Evolutionary conservation across 2,797 vertebrate species (phyloP), one percentile per base, ranked within the genome.

Genomic region (Echiichthys vipera): DNA sequence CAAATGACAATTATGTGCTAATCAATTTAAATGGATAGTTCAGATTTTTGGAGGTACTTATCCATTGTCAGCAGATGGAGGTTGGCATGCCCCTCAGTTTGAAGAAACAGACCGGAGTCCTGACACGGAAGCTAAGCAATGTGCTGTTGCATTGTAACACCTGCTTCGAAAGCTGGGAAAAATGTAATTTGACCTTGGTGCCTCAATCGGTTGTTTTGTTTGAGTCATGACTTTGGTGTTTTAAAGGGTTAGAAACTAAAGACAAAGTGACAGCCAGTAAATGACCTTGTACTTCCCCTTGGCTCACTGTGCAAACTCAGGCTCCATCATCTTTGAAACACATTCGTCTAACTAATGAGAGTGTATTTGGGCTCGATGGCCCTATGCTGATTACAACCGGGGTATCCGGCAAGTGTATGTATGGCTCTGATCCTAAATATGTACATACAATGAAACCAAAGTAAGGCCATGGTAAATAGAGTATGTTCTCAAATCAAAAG

Each of bases 371-470:
- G 13, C 40, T 45, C 42, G 30, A 74, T 20, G 30, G 3, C 12
- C 4, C 22, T 34, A 15, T 39, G 34, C 55, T 24, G 24, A 25
- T 40, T 42, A 24, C 8, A 5, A 17, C 17, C 13, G 5, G 0
- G 36, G 9, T 2, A 40, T 51, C 34, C 9, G 29, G 17, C 24
- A 14, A 75, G 15, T 59, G 24, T 15, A 37, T 45, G 7, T 25
- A 47, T 39, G 54, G 22, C 39, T 71, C 12, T 42, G 20, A 40
- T 55, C 34, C 64, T 27, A 66, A 64, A 55, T 57, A 42, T 62
- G n/a, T 54, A 32, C 18, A 69, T 20, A 25, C 27, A 42, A 2
- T 40, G 12, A 71, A 53, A 54, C 4, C 0, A 65, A n/a, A 56
- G 18, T 71, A 24, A 71, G 46, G 37, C 56, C 20, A 20, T 6